Evolutionary conservation across 2,797 vertebrate species (phyloP).

Genomic region (Malacoraja senta): DNA sequence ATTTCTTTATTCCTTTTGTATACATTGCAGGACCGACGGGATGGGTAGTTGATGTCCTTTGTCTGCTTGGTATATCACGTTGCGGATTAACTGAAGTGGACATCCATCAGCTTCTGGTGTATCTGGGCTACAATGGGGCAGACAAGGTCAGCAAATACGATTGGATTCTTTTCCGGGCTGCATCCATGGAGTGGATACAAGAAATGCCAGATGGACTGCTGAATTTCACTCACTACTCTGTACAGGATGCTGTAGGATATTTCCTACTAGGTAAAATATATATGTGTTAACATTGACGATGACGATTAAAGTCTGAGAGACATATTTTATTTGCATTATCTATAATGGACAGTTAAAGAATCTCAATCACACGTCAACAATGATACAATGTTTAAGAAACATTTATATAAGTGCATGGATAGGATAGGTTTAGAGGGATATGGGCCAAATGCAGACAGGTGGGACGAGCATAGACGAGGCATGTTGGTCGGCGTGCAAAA

Average conservation of each 20-base stretch:
- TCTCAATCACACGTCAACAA: not conserved
- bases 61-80: constrained; percentile 48
- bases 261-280: constrained; percentile 48
- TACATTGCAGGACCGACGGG: constrained; percentile 42
- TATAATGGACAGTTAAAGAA: not conserved
- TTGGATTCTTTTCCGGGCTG: constrained; percentile 49
- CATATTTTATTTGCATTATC: not conserved
- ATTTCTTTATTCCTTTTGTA: not conserved
- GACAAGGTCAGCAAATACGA: constrained; percentile 45
- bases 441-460: too few relatives aligned
- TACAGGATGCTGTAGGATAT: constrained; percentile 48
- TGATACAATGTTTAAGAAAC: too few relatives aligned
- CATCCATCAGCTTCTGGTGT: constrained; percentile 48
- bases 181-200: constrained; percentile 49
- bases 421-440: too few relatives aligned
- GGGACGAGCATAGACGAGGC: too few relatives aligned
- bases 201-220: constrained; percentile 50
- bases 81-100: constrained; percentile 48
- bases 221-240: constrained; percentile 50
- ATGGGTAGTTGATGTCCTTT: constrained; percentile 51
- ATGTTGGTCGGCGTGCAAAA: too few relatives aligned
- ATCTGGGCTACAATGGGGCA: constrained; percentile 46
- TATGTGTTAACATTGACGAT: not conserved
- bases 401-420: too few relatives aligned
- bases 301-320: not conserved